These are phyloP conservation scores for Artibeus lituratus DNA, from an alignment of 2,797 vertebrate genomes.

Conservation along the genomic window DNA sequence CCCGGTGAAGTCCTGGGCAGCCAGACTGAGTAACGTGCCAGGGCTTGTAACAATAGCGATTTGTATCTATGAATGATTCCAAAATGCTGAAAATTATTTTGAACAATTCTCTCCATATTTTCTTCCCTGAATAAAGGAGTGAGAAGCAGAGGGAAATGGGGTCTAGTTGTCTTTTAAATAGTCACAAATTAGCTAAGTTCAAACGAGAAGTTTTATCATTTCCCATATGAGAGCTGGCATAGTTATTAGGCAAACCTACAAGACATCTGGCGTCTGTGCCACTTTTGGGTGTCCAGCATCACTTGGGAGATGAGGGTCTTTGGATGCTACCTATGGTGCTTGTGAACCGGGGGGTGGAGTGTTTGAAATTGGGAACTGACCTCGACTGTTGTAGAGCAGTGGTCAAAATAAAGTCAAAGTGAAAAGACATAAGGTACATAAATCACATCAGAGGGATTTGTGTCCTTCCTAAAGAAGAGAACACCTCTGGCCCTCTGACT, in stretches of 20 bases:
- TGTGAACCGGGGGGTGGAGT: background rate
- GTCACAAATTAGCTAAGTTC: background rate
- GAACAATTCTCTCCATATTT: background rate
- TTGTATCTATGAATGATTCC: background rate
- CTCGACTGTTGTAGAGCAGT: background rate
- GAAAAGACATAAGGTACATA: background rate
- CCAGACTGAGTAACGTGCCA: background rate
- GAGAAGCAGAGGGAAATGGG: slow-evolving; percentile 22
- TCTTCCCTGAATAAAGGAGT: background rate
- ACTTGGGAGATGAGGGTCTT: background rate
- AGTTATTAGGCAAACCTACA: background rate
- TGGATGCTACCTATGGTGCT: background rate
- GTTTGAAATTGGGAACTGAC: background rate
- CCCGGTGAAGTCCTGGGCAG: background rate
- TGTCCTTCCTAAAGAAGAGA: background rate
- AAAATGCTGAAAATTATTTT: background rate
- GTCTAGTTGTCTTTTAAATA: background rate
- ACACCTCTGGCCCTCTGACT: background rate
- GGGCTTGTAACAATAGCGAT: background rate
- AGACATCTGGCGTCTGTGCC: background rate
- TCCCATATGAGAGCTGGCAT: background rate
- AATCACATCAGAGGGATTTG: background rate
- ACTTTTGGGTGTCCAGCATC: background rate
- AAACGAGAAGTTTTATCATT: background rate
- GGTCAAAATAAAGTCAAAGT: background rate